phyloP scores from a whole-genome alignment of 2,888 invertebrate genomes.

The Hyposoter didymator region DNA sequence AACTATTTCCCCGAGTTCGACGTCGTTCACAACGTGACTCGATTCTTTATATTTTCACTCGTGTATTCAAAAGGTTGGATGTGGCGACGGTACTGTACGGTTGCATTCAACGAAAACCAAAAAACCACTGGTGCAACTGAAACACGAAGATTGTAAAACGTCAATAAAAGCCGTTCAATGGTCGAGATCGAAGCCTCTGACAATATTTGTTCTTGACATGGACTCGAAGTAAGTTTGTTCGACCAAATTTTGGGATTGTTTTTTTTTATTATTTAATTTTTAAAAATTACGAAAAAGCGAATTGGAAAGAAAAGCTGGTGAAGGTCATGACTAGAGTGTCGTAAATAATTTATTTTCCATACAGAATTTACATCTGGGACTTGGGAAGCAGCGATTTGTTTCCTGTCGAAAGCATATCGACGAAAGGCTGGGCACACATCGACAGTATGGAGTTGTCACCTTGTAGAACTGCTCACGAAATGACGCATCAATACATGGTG shows the following conservation, averaged over 20 bases:
- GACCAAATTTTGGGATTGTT: no score
- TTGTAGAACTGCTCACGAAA: conserved; percentile 77
- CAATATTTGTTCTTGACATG: conserved; percentile 85
- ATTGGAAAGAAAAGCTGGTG: background rate
- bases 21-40: background rate
- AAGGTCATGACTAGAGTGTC: background rate
- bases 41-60: background rate
- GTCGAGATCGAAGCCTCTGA: conserved; percentile 85
- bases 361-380: conserved; percentile 85
- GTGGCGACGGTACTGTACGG: conserved; percentile 85
- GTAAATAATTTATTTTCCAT: conserved; percentile 53
- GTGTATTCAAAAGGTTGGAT: conserved; percentile 81
- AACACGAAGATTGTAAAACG: conserved; percentile 77
- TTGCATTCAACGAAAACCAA: conserved; percentile 84
- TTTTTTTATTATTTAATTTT: no score
- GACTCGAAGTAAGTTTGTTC: conserved; percentile 78
- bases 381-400: conserved; percentile 85
- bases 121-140: conserved; percentile 83
- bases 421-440: conserved; percentile 81
- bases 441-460: conserved; percentile 84
- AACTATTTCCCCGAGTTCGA: background rate
- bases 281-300: background rate
- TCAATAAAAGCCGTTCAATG: conserved; percentile 85
- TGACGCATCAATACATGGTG: conserved; percentile 84
- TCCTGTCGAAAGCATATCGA: conserved; percentile 84